Evolutionary conservation across 2,113 vertebrate genomes (phyloP).

Genomic region (Platichthys flesus): DNA sequence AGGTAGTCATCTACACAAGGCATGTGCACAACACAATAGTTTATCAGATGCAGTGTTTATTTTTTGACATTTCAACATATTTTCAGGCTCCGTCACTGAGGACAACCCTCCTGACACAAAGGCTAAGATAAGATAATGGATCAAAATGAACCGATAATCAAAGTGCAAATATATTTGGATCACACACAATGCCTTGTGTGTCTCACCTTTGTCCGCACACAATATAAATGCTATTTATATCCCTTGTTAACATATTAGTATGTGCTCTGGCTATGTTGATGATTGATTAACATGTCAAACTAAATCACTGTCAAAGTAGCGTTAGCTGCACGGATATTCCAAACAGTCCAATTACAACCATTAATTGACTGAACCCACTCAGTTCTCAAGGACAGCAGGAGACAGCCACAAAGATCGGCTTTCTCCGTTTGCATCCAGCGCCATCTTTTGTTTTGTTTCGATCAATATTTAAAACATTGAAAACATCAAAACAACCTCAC

Average conservation of each 20-base stretch:
- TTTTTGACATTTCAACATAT: slow-evolving; percentile 27
- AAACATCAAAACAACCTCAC: too few relatives aligned
- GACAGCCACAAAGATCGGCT: slow-evolving; percentile 34
- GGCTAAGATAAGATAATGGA: slow-evolving; percentile 36
- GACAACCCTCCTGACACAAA: slow-evolving; percentile 4
- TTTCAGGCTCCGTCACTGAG: slow-evolving; percentile 15
- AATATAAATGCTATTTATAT: slow-evolving; percentile 55
- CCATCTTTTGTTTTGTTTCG: background rate
- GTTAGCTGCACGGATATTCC: slow-evolving; percentile 55
- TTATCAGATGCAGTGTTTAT: slow-evolving; percentile 27
- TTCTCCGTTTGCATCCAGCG: slow-evolving; percentile 10
- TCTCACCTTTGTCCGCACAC: slow-evolving; percentile 32
- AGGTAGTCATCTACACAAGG: slow-evolving; percentile 15
- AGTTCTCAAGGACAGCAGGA: slow-evolving; percentile 64
- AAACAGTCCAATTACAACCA: slow-evolving; percentile 69
- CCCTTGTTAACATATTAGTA: slow-evolving; percentile 52
- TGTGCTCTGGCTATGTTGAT: slow-evolving; percentile 54
- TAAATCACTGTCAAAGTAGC: slow-evolving; percentile 74
- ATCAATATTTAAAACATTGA: too few relatives aligned
- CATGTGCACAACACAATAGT: slow-evolving; percentile 23
- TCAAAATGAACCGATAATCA: slow-evolving; percentile 45
- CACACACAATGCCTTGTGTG: slow-evolving; percentile 1
- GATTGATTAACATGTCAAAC: slow-evolving; percentile 78
- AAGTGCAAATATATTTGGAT: slow-evolving; percentile 41
- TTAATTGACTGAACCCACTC: slow-evolving; percentile 68